Evolutionary conservation across 2,797 vertebrate species (phyloP), one percentile per base, ranked within the genome.

Genomic region (Rhinella marina): DNA sequence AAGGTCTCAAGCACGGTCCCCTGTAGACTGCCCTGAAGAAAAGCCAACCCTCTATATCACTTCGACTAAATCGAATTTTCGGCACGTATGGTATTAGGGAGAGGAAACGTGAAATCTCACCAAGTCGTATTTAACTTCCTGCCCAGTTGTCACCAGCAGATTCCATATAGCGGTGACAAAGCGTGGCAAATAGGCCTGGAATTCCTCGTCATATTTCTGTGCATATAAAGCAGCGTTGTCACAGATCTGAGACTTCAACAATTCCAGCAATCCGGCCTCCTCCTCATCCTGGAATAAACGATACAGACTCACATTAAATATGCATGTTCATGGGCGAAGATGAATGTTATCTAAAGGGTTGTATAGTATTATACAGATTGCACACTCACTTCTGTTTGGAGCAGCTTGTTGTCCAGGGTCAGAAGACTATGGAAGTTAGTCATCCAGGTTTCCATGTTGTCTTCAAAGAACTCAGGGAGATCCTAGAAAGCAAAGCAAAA

Each of bases 371-470:
- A 64, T 11, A 13, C 4, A 59, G 14, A 6, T 59, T 59, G 21
- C 17, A 80, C 54, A 62, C 29, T 96, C 92, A 98, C 98, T 92
- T 99, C 96, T 23, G 98, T 99, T 92, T 99, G 98, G 90, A 99
- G 91, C 81, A 99, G 97, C 91, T 99, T 99, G 91, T 99, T 99
- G 94, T 99, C 98, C 94, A 99, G 92, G 87, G 98, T 99, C 91
- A 99, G 93, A 41, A 99, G 95, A 83, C 94, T 97, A 81, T 99
- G 98, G 90, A 99, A 99, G 93, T 99, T 97, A 17, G 97, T 97
- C 98, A 99, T 99, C 98, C 98, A 99, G 0, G 98, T 99, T 94
- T 99, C 98, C 98, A 99, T 99, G 93, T 99, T 98, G 93, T 99
- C 98, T 93, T 99, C 98, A 95, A 99, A 99, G 93, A 99, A 99